Base-by-base conservation (phyloP, 1,140 invertebrate species). In the Trichomalopsis sarcophagae region DNA sequence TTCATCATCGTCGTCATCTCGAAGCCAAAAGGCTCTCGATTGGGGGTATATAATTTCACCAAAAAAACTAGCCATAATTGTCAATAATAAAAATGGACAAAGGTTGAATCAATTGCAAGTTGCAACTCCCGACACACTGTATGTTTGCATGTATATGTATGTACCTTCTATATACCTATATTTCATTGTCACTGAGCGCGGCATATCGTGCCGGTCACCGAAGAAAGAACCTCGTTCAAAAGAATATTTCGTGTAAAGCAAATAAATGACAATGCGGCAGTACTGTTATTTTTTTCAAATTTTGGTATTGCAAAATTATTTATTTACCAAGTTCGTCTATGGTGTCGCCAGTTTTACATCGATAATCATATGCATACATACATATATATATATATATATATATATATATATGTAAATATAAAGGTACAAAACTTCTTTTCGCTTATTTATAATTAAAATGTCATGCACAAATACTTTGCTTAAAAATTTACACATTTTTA, bases 1-100 rank as follows among this genome's bases (percentile, higher is more conserved):
- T 79, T 87, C 89, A 23, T 91, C 88, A 17, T 90, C 88, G 76
- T 89, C 90, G 6, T 91, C 90, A 55, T 91, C 90, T 2, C 90
- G 90, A 5, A 87, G 88, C 92, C 92, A 92, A 89, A 92, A 92
- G 17, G 91, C 92, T 85, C 92, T 88, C 7, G 92, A 92, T 40
- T 87, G 86, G 40, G 91, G 91, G 78, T 91, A 88, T 44, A 91
- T 86, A 50, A 92, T 89, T 88, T 92, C 91, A 71, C 92, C 91
- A 77, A 92, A 92, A 40, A 87, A 88, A 84, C 88, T 89, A 84
- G 82, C 91, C 92, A 92, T 92, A 44, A 17, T 82, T 66, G 13
- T 10, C 27, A 62, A n/a, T 62, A 62, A 21, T n/a, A 4, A 21
- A 62, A 62, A 21, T 62, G 2, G 4, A 62, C 17, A 50, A 50